Evolutionary conservation across 2,113 vertebrate species (phyloP).

Genomic region (Dinomys branickii): DNA sequence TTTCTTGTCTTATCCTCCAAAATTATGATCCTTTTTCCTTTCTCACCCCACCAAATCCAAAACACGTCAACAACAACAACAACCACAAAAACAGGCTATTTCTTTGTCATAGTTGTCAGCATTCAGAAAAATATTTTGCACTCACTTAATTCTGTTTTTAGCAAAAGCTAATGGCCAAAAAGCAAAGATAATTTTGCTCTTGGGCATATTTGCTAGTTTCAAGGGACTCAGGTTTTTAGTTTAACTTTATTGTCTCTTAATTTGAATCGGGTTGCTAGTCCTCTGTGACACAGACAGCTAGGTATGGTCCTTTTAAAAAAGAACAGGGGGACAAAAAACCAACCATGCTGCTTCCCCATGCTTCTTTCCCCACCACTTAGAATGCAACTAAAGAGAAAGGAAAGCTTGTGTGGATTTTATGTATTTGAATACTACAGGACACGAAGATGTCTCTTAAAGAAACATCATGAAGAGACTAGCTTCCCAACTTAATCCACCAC

Average conservation of each 20-base stretch:
- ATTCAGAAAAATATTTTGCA: slow-evolving; percentile 63
- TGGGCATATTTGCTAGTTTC: slow-evolving; percentile 16
- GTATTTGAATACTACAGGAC: background rate
- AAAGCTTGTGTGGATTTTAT: slow-evolving; percentile 25
- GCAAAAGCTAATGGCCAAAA: background rate
- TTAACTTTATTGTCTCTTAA: slow-evolving; percentile 62
- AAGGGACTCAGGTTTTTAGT: slow-evolving; percentile 19
- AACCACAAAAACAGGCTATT: slow-evolving; percentile 20
- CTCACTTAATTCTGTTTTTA: slow-evolving; percentile 49
- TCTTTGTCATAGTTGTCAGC: slow-evolving; percentile 65
- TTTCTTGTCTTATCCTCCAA: background rate
- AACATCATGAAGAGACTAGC: slow-evolving; percentile 11
- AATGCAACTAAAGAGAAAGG: slow-evolving; percentile 33
- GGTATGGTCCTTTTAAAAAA: slow-evolving; percentile 47
- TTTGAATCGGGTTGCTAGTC: slow-evolving; percentile 44
- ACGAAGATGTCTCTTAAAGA: background rate
- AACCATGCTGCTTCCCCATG: too few relatives aligned
- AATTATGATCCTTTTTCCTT: slow-evolving; percentile 16
- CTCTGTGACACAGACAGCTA: background rate
- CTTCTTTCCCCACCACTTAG: background rate
- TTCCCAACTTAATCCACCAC: slow-evolving; percentile 1
- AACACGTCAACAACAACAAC: background rate
- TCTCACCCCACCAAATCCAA: background rate
- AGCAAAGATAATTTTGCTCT: slow-evolving; percentile 14
- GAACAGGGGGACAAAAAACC: background rate